These are phyloP conservation scores for Ariopsis seemanni DNA, from an alignment of 2,113 vertebrate species.

Conservation along the genomic window DNA sequence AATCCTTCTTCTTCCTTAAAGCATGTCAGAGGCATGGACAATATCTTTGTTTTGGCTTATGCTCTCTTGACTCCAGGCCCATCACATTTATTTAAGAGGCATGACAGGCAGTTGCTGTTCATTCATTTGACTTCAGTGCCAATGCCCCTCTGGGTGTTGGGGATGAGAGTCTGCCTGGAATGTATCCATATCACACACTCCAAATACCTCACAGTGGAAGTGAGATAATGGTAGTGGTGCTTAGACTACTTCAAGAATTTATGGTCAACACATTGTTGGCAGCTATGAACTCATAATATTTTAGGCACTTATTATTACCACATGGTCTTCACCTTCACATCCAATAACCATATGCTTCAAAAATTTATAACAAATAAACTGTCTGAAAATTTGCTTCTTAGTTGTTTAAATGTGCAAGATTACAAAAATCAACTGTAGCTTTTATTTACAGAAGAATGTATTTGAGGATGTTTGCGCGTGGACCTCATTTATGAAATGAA, in stretches of 20 bases:
- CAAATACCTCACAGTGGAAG: slow-evolving; percentile 31
- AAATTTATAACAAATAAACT: neutral
- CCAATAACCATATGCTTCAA: neutral
- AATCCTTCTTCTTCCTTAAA: slow-evolving; percentile 57
- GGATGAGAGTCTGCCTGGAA: slow-evolving; percentile 33
- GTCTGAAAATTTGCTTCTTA: neutral
- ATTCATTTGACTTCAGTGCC: slow-evolving; percentile 42
- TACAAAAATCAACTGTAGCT: neutral
- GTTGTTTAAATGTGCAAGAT: neutral
- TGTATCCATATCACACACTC: slow-evolving; percentile 31
- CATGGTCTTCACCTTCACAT: neutral
- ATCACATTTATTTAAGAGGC: slow-evolving; percentile 51
- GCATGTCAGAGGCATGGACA: slow-evolving; percentile 52
- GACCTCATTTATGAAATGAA: too few species aligned
- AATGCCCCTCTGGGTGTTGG: slow-evolving; percentile 18
- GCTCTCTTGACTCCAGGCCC: slow-evolving; percentile 50
- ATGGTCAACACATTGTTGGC: slow-evolving; percentile 21
- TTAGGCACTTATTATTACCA: slow-evolving; percentile 26
- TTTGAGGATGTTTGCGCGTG: too few species aligned
- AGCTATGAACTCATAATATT: slow-evolving; percentile 25
- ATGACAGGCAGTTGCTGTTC: slow-evolving; percentile 56
- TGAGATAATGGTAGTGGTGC: slow-evolving; percentile 15
- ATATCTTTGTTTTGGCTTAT: slow-evolving; percentile 59
- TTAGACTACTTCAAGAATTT: slow-evolving; percentile 11
- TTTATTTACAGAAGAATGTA: neutral